A percentile compares a stretch with the other conserved stretches of the same genome.
These are phyloP conservation scores for Smittia sp. DNA, from an alignment of 2,888 invertebrate genomes.

Conservation along the genomic window DNA sequence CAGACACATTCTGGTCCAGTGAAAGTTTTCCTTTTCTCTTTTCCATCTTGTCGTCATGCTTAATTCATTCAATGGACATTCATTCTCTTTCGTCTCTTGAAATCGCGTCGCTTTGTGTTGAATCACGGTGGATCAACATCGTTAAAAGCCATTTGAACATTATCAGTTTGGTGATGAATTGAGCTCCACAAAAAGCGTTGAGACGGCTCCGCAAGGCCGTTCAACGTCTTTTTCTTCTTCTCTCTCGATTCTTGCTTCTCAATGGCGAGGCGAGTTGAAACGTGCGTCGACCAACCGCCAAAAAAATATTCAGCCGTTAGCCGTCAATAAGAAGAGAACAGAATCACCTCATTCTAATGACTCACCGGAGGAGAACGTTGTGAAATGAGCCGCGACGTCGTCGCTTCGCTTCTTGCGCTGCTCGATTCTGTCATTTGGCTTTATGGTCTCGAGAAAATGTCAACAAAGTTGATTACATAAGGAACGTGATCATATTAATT, in stretches of 20 bases:
- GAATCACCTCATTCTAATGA: constrained; percentile 1
- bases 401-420: neutral
- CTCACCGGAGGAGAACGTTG: neutral
- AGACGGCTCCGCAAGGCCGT: constrained; percentile 2
- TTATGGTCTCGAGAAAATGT: constrained; percentile 23
- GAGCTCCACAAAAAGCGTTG: neutral
- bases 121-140: neutral
- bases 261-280: neutral
- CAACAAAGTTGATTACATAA: constrained; percentile 35
- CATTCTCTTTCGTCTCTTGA: neutral
- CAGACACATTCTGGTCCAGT: constrained; percentile 37
- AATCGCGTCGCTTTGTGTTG: neutral
- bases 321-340: neutral
- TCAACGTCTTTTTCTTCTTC: constrained; percentile 10
- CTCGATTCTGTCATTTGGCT: constrained; percentile 18
- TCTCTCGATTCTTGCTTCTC: neutral
- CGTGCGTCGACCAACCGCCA: neutral
- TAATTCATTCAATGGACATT: constrained; percentile 12
- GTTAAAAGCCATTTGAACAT: constrained; percentile 10
- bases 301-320: constrained; percentile 3
- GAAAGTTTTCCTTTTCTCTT: constrained; percentile 39
- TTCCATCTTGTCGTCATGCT: constrained; percentile 24
- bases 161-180: constrained; percentile 21
- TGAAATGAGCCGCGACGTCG: neutral
- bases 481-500: constrained; percentile 30